Base-by-base conservation (phyloP, 2,888 invertebrate species). In the Nymphalis polychloros region DNA sequence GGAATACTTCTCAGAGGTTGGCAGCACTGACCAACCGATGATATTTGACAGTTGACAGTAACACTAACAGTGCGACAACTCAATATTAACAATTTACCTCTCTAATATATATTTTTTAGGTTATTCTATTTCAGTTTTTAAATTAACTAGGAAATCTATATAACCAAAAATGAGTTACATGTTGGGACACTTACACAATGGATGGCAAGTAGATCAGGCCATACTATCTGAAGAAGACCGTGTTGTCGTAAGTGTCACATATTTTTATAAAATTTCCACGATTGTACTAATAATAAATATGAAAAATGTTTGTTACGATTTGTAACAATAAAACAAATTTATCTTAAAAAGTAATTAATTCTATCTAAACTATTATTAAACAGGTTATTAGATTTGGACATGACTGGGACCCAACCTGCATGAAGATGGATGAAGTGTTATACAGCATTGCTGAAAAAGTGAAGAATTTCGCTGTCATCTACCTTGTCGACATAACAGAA, bases 371-470 rank as follows among this genome's bases (percentile, higher is more conserved):
- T 63, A 5, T 60, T 52, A 13, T 23, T 8, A 31, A 27, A 64
- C 78, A 97, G 97, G 97, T 97, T 0, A 98, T 99, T 72, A 94
- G 99, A 68, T 99, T 99, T 88, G 99, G 99, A 0, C 99, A 99
- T 85, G 99, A 99, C 94, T 99, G 99, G 99, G 99, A 99, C 85
- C 99, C 99, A 0, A 98, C 98, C 0, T 99, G 99, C 84, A 99
- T 99, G 99, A 98, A 99, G 91, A 99, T 99, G 99, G 99, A 99
- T 81, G 99, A 99, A 93, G 98, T 98, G 0, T 90, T 98, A 52
- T 98, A 98, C 87, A 97, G 97, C 81, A 98, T 98, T 64, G 98
- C 98, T 0, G 98, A 98, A 80, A 99, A 99, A 94, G 98, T 99
- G 4, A 99, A 99, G 88, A 99, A 99, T 86, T 99, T 99, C 92